A percentile compares a stretch with the other conserved stretches of the same genome.
Evolutionary conservation across 2,888 invertebrate genomes (phyloP).

Genomic region (Leptinotarsa haldemani): DNA sequence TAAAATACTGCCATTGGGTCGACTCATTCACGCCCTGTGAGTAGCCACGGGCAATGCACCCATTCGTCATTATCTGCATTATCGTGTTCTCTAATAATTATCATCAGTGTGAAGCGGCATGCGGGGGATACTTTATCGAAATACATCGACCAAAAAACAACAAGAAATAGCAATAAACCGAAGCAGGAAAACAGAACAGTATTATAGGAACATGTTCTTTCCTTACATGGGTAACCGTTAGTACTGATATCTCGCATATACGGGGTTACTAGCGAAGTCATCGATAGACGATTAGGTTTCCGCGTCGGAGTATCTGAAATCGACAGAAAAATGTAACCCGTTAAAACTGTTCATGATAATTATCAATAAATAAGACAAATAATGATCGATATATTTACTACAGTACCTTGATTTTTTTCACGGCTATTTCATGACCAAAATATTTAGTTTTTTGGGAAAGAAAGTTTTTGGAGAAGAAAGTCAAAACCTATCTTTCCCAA

Average conservation of each 20-base stretch:
- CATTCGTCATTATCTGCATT: constrained; percentile 15
- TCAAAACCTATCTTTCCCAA: too few relatives aligned
- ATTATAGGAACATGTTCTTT: constrained; percentile 15
- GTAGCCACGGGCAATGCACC: constrained; percentile 6
- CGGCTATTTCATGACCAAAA: too few relatives aligned
- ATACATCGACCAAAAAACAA: constrained; percentile 20
- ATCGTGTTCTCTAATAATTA: constrained; percentile 18
- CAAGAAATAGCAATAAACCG: constrained; percentile 15
- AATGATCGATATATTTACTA: too few relatives aligned
- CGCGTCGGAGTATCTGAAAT: constrained; percentile 6
- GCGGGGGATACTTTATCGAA: constrained; percentile 16
- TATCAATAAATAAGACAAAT: too few relatives aligned
- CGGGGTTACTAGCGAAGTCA: constrained; percentile 8
- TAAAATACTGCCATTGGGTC: constrained; percentile 17
- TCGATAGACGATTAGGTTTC: neutral
- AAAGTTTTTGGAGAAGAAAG: too few relatives aligned
- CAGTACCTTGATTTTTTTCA: too few relatives aligned
- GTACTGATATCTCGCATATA: constrained; percentile 15
- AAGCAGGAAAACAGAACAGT: constrained; percentile 13
- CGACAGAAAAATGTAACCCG: too few relatives aligned
- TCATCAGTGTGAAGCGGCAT: constrained; percentile 14
- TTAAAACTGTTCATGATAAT: too few relatives aligned
- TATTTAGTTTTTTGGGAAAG: too few relatives aligned
- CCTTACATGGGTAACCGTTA: constrained; percentile 15
- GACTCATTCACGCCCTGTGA: constrained; percentile 13